A percentile compares a stretch with the other conserved stretches of the same genome.
Conservation (phyloP, 2,888 invertebrate species). For the Drosophila anceps region DNA sequence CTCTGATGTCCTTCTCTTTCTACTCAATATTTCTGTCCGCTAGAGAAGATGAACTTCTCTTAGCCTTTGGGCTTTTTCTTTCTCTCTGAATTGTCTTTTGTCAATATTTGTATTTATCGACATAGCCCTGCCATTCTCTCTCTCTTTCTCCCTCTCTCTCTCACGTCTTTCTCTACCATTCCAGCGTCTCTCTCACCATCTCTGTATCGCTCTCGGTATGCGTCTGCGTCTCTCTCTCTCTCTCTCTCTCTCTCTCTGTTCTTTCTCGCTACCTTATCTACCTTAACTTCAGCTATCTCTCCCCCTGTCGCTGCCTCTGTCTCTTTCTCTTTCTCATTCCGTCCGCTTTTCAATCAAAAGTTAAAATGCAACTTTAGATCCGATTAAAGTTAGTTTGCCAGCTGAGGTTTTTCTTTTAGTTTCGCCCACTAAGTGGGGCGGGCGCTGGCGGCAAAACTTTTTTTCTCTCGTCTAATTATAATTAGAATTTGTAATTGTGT, state of each 20-base stretch:
- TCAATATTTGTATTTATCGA: too few species aligned
- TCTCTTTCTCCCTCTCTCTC: background rate
- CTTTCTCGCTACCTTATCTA: too few species aligned
- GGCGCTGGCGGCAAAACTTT: conserved; percentile 5
- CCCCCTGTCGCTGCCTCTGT: background rate
- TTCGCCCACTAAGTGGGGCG: background rate
- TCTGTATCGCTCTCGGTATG: background rate
- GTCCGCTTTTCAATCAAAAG: conserved; percentile 3
- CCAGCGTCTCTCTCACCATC: background rate
- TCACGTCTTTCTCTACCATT: too few species aligned
- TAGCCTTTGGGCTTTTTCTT: too few species aligned
- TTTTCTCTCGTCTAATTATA: conserved; percentile 34
- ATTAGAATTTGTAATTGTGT: conserved; percentile 36
- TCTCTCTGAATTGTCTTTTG: too few species aligned
- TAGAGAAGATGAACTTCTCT: too few species aligned
- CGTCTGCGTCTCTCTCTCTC: background rate
- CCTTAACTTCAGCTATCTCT: too few species aligned
- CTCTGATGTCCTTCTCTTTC: too few species aligned
- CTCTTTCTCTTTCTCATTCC: too few species aligned
- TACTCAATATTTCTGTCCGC: too few species aligned
- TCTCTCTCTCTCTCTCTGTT: background rate
- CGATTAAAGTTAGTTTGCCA: conserved; percentile 21
- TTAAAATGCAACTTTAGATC: conserved; percentile 13
- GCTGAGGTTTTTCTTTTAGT: conserved; percentile 19
- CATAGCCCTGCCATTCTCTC: too few species aligned